phyloP scores from a whole-genome alignment of 2,888 invertebrate genomes.

The Drosophila kuntzei region DNA sequence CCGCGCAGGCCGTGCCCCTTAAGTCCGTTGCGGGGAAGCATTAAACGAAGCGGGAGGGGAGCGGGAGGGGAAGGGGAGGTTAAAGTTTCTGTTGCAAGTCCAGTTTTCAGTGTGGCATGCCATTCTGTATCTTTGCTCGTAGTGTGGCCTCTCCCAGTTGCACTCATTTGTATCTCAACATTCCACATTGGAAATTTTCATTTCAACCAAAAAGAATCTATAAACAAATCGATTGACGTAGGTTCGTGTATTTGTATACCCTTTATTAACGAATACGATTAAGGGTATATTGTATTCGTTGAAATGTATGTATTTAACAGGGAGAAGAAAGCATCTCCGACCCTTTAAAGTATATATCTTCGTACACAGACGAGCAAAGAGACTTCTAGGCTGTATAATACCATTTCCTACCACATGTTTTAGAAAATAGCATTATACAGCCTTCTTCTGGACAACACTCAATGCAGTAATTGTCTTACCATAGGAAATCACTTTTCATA shows the following conservation, averaged over 20 bases:
- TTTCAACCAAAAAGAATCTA: conserved; percentile 5
- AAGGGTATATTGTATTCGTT: too few species aligned
- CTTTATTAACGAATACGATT: too few species aligned
- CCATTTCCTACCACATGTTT: too few species aligned
- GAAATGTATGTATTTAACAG: too few species aligned
- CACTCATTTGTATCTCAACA: conserved; percentile 14
- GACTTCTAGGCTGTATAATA: too few species aligned
- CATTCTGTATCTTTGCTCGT: conserved; percentile 1
- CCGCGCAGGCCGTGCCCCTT: conserved; percentile 53
- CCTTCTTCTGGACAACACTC: too few species aligned
- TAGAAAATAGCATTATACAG: too few species aligned
- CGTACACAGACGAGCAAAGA: too few species aligned
- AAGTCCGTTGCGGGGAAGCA: conserved; percentile 24
- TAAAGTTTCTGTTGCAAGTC: conserved; percentile 39
- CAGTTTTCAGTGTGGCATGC: conserved; percentile 41
- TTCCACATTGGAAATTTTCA: conserved; percentile 11
- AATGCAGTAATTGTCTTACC: too few species aligned
- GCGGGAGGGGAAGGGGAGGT: not conserved
- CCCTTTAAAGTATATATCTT: too few species aligned
- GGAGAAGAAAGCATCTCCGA: too few species aligned
- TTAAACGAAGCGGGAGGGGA: not conserved
- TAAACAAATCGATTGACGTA: conserved; percentile 59
- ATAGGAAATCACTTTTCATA: too few species aligned
- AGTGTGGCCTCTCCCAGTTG: conserved; percentile 44
- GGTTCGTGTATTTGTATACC: not conserved